Evolutionary conservation across 2,888 invertebrate genomes (phyloP).

Genomic region (Gortyna flavago): DNA sequence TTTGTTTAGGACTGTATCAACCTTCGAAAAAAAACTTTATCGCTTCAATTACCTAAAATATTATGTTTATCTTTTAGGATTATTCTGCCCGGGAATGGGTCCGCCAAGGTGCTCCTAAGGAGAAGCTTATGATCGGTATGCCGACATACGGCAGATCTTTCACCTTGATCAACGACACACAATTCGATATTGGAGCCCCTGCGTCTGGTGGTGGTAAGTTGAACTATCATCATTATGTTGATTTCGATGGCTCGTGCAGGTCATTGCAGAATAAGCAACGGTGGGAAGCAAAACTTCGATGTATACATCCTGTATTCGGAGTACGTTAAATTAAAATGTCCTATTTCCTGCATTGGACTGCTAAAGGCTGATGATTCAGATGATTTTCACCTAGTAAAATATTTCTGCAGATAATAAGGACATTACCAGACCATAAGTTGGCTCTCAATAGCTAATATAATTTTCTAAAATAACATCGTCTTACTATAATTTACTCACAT

Average conservation of each 20-base stretch:
- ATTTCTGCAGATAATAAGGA: not conserved
- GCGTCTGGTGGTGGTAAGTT: conserved; percentile 95
- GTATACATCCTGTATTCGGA: not conserved
- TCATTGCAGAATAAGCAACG: no score
- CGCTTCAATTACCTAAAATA: conserved; percentile 3
- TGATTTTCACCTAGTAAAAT: not conserved
- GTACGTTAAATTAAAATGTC: not conserved
- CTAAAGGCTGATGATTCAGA: not conserved
- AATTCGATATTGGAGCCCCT: conserved; percentile 97
- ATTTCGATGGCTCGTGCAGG: no score
- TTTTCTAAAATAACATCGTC: no score
- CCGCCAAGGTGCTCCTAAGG: conserved; percentile 97
- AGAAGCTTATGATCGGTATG: conserved; percentile 98
- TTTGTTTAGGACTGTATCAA: conserved; percentile 33
- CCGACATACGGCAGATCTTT: conserved; percentile 98
- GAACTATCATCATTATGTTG: not conserved
- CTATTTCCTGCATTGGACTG: not conserved
- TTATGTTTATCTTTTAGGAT: conserved; percentile 89
- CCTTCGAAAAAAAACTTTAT: conserved; percentile 4
- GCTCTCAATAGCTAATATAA: not conserved
- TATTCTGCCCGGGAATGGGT: conserved; percentile 98
- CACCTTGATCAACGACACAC: conserved; percentile 95
- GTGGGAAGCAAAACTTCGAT: no score
- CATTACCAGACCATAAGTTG: not conserved
- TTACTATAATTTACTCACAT: no score